Evolutionary conservation across 2,888 invertebrate genomes (phyloP), one percentile per base, ranked within the genome.

Genomic region (Brassicogethes aeneus): DNA sequence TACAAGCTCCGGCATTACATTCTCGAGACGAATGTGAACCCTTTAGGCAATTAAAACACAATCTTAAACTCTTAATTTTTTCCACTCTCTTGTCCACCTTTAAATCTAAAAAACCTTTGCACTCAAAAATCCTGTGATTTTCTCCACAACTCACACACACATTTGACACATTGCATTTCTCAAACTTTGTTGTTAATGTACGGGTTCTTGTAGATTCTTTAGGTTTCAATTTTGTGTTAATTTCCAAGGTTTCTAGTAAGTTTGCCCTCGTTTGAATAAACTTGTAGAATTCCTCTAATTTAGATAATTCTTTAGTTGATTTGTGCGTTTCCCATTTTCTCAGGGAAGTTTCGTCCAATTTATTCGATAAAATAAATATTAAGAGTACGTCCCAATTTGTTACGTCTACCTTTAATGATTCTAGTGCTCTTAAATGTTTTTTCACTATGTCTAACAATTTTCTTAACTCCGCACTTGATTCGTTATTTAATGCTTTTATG

Each of bases 391-490:
- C 29, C 29, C 29, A 29, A n/a, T 29, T 8, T 29, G 7, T n/a
- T 8, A n/a, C n/a, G 7, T 7, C 8, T n/a, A 8, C 8, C 7
- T n/a, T n/a, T 29, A 29, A 29, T 7, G 7, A 8, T 29, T 29
- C 8, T 8, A 29, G 29, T 29, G 29, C 7, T 29, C 29, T 7
- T n/a, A 29, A 29, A 29, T 29, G 7, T 29, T 29, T 29, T n/a
- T n/a, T 8, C 7, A 29, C n/a, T 3, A 35, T 17, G 16, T 53
- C 50, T 2, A 45, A 29, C 0, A 53, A 34, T 3, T 41, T 37
- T n/a, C 50, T 32, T n/a, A 53, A 34, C 2, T 39, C 40, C 1
- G 2, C 2, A 1, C 34, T 33, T 7, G 36, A 34, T 40, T 45
- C 46, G 10, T 43, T 36, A 3, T 8, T 29, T 14, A 44, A 16